phyloP scores from a whole-genome alignment of 2,888 invertebrate genomes.

The Caenorhabditis doughertyi region DNA sequence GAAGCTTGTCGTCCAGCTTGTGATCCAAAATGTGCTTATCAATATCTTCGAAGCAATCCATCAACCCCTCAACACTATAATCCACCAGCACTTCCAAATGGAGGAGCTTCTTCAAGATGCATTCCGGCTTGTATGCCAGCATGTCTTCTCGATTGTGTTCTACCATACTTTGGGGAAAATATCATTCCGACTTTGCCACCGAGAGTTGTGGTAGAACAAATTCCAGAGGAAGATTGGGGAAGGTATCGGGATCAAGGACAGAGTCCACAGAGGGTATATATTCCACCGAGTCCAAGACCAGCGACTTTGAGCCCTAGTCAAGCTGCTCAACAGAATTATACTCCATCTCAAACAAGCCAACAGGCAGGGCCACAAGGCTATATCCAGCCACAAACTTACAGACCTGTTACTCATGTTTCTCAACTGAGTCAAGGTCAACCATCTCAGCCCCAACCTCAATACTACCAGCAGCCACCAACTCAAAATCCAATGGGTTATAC shows the following conservation, averaged over 20 bases:
- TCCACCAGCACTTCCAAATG: conserved; percentile 19
- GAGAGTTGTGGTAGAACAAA: conserved; percentile 48
- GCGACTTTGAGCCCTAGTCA: neutral
- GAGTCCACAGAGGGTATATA: neutral
- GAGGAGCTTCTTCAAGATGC: conserved; percentile 23
- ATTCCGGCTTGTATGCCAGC: conserved; percentile 63
- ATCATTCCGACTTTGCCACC: conserved; percentile 22
- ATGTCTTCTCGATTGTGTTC: conserved; percentile 56
- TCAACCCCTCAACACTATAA: conserved; percentile 44
- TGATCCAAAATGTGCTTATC: conserved; percentile 53
- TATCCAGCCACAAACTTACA: too few relatives aligned
- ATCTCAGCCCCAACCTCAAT: neutral
- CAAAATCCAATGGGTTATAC: conserved; percentile 12
- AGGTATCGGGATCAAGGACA: conserved; percentile 16
- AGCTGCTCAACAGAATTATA: neutral
- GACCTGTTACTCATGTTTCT: neutral
- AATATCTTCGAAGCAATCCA: conserved; percentile 36
- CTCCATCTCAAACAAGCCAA: neutral
- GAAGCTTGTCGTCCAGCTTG: conserved; percentile 59
- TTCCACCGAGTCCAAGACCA: neutral
- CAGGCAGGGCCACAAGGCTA: too few relatives aligned
- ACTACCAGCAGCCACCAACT: conserved; percentile 3
- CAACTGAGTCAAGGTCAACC: neutral
- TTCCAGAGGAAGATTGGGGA: conserved; percentile 27
- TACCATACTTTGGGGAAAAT: conserved; percentile 51